Base-by-base conservation (phyloP, 2,888 invertebrate genomes). In the Trissolcus japonicus region DNA sequence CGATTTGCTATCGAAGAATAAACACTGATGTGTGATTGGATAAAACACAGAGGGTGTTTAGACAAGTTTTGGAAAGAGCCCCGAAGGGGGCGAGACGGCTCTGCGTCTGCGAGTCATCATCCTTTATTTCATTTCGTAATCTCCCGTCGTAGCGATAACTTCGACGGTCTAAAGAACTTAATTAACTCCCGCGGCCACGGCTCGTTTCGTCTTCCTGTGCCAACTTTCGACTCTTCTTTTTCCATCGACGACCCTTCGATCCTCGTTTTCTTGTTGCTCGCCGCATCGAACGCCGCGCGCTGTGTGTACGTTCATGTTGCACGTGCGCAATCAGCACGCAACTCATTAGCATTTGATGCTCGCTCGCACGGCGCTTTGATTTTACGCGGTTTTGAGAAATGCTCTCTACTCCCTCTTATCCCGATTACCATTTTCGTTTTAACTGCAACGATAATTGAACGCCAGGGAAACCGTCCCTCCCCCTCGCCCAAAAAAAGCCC, bases 281-380 rank as follows among this genome's bases (percentile, higher is more conserved):
- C 6, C 19, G 19, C 51, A 14, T 65, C 48, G n/a, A 50, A n/a
- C 19, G 53, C 53, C 9, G 55, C 19, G 62, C 16, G 48, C n/a
- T 1, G 6, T 55, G 21, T 21, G 54, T 46, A 19, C 41, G 25
- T 51, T 29, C 59, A 16, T 16, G 0, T 40, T 53, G 71, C 71
- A 63, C 63, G 67, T 75, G 67, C 75, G 55, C 72, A 57, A 66
- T 66, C 69, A 41, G 16, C 43, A 43, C 60, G 48, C 67, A 48
- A 56, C 85, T 86, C 84, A 84, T 84, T 83, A 84, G 84, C 85
- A 85, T 86, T 86, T 86, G 85, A 86, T 86, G 82, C 85, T 81
- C 76, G 80, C 78, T 19, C 19, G 19, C 19, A 2, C 19, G 79
- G 82, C 83, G 84, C 83, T 85, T 84, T 85, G 86, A 86, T 86